Conservation (phyloP, 2,797 vertebrate genomes). For the Cirrhinus mrigala region DNA sequence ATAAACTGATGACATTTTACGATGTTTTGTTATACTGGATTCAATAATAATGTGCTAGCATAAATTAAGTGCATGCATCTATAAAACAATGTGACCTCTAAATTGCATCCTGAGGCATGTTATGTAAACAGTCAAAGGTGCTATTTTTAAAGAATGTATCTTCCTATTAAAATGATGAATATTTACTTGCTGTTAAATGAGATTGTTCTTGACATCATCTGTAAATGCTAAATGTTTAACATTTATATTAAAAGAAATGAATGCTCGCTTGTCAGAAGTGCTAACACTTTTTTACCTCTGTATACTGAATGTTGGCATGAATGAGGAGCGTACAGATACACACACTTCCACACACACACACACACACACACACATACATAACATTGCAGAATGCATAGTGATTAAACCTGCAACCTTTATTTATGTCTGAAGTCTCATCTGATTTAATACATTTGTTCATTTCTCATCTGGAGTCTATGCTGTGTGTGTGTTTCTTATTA, state of each 20-base stretch:
- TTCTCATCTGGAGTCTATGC: neutral
- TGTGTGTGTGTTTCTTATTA: neutral
- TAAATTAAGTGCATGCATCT: neutral
- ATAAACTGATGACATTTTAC: slow-evolving; percentile 5
- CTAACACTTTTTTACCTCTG: neutral
- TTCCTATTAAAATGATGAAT: neutral
- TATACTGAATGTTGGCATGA: slow-evolving; percentile 19
- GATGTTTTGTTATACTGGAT: neutral
- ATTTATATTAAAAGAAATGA: neutral
- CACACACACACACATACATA: neutral
- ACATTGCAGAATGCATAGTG: slow-evolving; percentile 9
- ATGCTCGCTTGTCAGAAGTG: neutral
- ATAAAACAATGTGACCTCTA: neutral
- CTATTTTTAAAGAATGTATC: neutral
- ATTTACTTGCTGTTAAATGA: neutral
- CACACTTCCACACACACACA: slow-evolving; percentile 37
- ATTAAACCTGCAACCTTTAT: neutral
- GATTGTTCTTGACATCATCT: neutral
- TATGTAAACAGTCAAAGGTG: neutral
- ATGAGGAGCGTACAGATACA: neutral
- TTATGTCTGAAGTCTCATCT: neutral
- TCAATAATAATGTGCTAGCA: neutral
- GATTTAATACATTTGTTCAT: neutral
- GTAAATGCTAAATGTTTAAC: neutral
- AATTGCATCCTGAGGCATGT: neutral